These are phyloP conservation scores for Tiaroga cobitis DNA, from an alignment of 2,797 vertebrate species.

Conservation along the genomic window DNA sequence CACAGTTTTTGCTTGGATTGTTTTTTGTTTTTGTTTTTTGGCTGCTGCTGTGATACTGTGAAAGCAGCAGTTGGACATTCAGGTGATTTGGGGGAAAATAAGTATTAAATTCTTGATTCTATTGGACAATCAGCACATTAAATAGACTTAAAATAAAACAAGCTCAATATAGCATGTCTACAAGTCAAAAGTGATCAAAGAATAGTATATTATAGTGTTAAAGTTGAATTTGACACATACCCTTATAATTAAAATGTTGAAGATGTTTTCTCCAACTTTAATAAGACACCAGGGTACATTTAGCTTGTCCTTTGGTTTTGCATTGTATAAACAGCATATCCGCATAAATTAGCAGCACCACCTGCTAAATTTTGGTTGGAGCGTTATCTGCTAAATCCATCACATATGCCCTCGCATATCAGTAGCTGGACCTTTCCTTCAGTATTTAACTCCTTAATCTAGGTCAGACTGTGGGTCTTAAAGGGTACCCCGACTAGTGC, in stretches of 20 bases:
- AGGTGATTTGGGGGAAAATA: background rate
- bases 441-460: background rate
- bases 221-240: background rate
- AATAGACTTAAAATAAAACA: background rate
- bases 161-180: background rate
- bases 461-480: background rate
- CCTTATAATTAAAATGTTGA: constrained; percentile 11
- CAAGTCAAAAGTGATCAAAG: background rate
- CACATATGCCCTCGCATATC: constrained; percentile 39
- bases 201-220: background rate
- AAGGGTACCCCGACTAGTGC: no score
- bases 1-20: background rate
- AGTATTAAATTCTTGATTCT: background rate
- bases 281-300: constrained; percentile 18
- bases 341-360: constrained; percentile 48
- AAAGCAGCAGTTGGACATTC: background rate
- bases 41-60: background rate
- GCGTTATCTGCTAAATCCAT: constrained; percentile 42
- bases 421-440: constrained; percentile 6
- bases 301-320: constrained; percentile 47
- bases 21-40: background rate
- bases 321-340: constrained; percentile 30
- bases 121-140: background rate
- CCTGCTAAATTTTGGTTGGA: constrained; percentile 47
- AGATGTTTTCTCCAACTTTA: constrained; percentile 10